phyloP scores from a whole-genome alignment of 2,797 vertebrate species.

The Chaetophractus vellerosus region DNA sequence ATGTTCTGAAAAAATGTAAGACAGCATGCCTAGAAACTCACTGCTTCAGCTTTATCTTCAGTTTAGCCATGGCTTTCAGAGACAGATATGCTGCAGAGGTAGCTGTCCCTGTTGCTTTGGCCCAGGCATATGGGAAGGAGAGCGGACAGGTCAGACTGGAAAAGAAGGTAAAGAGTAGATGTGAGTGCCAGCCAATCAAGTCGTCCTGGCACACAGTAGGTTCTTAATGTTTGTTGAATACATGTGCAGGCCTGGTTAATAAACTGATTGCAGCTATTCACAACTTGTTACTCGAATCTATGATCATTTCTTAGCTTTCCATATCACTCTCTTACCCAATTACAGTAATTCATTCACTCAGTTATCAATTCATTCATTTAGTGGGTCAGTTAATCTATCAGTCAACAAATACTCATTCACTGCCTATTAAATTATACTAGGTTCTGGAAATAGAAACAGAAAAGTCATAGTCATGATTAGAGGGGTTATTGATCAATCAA shows the following conservation, averaged over 20 bases:
- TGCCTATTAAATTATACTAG: neutral
- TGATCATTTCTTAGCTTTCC: neutral
- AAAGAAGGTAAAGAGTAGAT: neutral
- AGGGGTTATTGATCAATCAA: neutral
- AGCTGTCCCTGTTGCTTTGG: neutral
- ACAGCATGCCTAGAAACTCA: neutral
- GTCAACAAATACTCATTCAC: slow-evolving; percentile 2
- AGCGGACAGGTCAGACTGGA: neutral
- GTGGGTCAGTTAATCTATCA: neutral
- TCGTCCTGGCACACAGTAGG: neutral
- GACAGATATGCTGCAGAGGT: neutral
- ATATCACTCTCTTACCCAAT: neutral
- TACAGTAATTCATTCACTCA: neutral
- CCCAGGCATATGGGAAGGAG: neutral
- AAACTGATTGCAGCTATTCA: neutral
- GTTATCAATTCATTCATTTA: slow-evolving; percentile 7
- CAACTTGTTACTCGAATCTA: neutral
- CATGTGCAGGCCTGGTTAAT: neutral
- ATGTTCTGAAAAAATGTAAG: neutral
- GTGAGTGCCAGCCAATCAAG: neutral
- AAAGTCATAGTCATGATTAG: neutral
- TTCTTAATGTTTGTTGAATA: slow-evolving; percentile 8
- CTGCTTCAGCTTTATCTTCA: neutral
- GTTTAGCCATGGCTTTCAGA: neutral
- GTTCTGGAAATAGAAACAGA: neutral